Base-by-base conservation (phyloP, 2,113 vertebrate genomes). In the Uropsilus gracilis region DNA sequence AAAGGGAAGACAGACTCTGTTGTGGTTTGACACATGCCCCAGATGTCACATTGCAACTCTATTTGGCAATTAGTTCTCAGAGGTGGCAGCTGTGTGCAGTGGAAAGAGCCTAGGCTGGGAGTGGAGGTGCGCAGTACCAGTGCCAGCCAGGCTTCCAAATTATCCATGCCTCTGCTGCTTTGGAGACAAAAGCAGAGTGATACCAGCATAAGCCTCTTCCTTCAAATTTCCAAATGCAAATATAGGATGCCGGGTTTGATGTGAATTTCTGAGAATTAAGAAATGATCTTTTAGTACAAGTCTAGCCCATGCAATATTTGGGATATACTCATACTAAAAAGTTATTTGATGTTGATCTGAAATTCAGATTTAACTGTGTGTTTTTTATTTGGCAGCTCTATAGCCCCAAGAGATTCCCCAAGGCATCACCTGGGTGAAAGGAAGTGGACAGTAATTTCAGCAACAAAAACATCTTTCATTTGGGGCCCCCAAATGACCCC, bases 1-100 rank as follows among this genome's bases (percentile, higher is more conserved):
- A 97, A 97, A 96, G 96, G 73, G 44, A 86, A 91, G 90, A 71
- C n/a, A 5, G 61, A 64, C 96, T 97, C 92, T 96, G 94, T 97
- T 97, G 95, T 97, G 97, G 96, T 96, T 82, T 96, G 92, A 96
- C 96, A 97, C 86, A 80, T 72, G 95, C 95, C 92, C 96, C 92
- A 86, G 81, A 97, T 94, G 96, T 97, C 96, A 95, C 81, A 75
- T 88, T 90, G 90, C 66, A 71, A 61, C 82, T 94, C 90, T 22
- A 11, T 53, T 83, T n/a, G 37, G 91, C 95, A 94, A 75, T 95
- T 78, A 77, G 77, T 90, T 95, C 88, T 75, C 72, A 4, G 73
- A 96, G 83, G 94, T 90, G 95, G 95, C 90, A 95, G 94, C 94
- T 94, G 88, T 37, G 72, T 28, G 55, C 20, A 75, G 46, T 11